phyloP scores from a whole-genome alignment of 2,888 invertebrate species.

The Pterostichus niger region DNA sequence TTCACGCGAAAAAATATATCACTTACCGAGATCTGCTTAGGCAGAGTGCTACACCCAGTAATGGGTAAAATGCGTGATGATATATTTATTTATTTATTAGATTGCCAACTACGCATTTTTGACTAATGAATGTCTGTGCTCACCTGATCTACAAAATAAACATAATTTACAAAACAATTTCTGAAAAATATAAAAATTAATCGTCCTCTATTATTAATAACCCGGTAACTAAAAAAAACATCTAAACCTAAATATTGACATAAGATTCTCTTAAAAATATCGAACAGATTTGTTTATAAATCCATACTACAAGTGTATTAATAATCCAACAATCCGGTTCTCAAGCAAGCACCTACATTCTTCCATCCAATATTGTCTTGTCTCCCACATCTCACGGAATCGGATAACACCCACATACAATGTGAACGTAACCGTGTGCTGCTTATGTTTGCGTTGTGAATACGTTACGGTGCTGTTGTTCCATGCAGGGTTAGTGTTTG shows the following conservation, averaged over 20 bases:
- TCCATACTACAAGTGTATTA: conserved; percentile 1
- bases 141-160: too few species aligned
- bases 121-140: too few species aligned
- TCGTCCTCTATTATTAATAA: too few species aligned
- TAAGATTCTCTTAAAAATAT: neutral
- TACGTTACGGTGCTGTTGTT: neutral
- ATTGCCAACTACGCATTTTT: too few species aligned
- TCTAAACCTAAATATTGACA: conserved; percentile 5
- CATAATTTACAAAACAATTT: too few species aligned
- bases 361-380: neutral
- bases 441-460: conserved; percentile 13
- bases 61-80: too few species aligned
- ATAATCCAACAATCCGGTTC: neutral
- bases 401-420: neutral
- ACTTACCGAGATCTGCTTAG: too few species aligned
- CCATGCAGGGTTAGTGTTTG: neutral
- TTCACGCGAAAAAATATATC: too few species aligned
- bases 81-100: too few species aligned
- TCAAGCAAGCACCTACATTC: too few species aligned
- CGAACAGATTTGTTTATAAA: neutral
- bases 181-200: too few species aligned
- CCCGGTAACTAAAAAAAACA: neutral
- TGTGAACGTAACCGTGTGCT: neutral
- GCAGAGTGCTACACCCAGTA: too few species aligned
- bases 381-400: conserved; percentile 4